Base-by-base conservation (phyloP, 2,888 invertebrate genomes). In the Ormyrus nitidulus region DNA sequence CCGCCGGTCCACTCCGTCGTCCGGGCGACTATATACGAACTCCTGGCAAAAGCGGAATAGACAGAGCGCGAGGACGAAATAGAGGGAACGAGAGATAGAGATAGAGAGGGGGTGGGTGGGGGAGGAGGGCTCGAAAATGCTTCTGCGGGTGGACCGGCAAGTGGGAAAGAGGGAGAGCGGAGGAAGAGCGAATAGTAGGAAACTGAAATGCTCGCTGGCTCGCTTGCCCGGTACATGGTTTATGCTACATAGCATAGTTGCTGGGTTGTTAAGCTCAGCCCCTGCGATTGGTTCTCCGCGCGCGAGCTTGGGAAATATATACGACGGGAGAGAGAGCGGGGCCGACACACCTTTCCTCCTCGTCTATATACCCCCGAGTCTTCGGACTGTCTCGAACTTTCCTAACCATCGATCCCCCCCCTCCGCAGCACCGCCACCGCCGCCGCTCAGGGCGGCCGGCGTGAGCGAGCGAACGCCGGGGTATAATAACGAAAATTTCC, bases 131-230 rank as follows among this genome's bases (percentile, higher is more conserved):
- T 81, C 78, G 83, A 81, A 82, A 84, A 84, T 82, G 83, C 82
- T 79, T 75, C 80, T 81, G 81, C 77, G 83, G 83, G 82, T 72
- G 80, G 78, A 53, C 74, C 68, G 34, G n/a, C 44, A 77, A 69
- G 69, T 72, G 71, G 62, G 77, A 61, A 73, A 66, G 80, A 79
- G 81, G 74, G 83, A 80, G 58, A 80, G 58, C 59, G 53, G 80
- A 83, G 81, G 83, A 84, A 84, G 85, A 84, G 84, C 83, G 86
- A 84, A 83, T 83, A 86, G 85, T 86, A 88, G 87, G 87, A 88
- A 87, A 87, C 87, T 88, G 85, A 86, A 88, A 88, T 88, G 87
- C 86, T 87, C 87, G 69, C 69, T n/a, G 48, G 44, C 77, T 65
- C 72, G 54, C 84, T 82, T 71, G 61, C 80, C 59, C 76, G 70